phyloP scores from a whole-genome alignment of 2,888 invertebrate genomes.

The Urechis unicinctus region DNA sequence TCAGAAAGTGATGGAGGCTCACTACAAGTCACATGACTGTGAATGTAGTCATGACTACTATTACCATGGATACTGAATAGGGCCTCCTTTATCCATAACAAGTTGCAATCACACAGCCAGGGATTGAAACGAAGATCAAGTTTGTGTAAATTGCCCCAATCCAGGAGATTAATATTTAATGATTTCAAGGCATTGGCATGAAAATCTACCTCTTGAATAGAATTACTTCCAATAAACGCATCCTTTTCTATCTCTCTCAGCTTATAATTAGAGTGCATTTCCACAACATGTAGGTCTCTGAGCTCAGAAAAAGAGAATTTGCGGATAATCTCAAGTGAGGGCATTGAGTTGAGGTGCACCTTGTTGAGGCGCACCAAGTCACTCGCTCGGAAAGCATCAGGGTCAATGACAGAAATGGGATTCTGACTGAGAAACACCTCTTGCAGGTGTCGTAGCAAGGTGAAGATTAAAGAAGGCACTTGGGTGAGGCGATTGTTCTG shows the following conservation, averaged over 20 bases:
- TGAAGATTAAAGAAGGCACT: constrained; percentile 7
- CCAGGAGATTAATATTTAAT: constrained; percentile 2
- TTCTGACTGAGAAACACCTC: constrained; percentile 10
- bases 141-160: constrained; percentile 10
- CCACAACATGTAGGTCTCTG: constrained; percentile 1
- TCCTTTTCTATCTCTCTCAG: constrained; percentile 7
- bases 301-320: constrained; percentile 11
- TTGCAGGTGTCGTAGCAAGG: constrained; percentile 4
- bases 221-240: constrained; percentile 4
- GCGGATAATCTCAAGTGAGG: constrained; percentile 7
- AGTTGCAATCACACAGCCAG: constrained; percentile 15
- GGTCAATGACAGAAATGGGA: constrained; percentile 1
- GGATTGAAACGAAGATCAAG: constrained; percentile 13
- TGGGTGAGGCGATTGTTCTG: constrained; percentile 6
- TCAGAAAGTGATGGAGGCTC: neutral
- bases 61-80: neutral
- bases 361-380: constrained; percentile 4
- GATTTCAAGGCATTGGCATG: constrained; percentile 10
- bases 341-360: constrained; percentile 8
- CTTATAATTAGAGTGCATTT: constrained; percentile 12
- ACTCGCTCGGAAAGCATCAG: constrained; percentile 9
- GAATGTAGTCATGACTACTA: too few relatives aligned
- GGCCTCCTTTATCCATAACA: constrained; percentile 6
- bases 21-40: too few relatives aligned
- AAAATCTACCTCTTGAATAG: constrained; percentile 6